Evolutionary conservation across 2,113 vertebrate genomes (phyloP), one percentile per base, ranked within the genome.

Genomic region (Cnemophilus loriae): DNA sequence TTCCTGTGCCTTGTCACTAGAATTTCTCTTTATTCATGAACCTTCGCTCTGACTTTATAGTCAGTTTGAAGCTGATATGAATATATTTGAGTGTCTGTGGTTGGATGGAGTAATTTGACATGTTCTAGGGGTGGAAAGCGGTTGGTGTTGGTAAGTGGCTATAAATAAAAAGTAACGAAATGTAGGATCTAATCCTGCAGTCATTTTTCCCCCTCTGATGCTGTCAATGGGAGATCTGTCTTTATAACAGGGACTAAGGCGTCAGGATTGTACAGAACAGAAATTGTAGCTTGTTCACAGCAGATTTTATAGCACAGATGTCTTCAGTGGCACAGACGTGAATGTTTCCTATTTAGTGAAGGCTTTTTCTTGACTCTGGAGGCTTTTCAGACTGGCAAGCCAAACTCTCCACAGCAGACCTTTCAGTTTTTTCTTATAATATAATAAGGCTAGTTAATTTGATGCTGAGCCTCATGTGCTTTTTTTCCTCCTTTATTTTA

Each of bases 301-400:
- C 76, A 94, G 84, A 87, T 95, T 91, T 95, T 79, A 18, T 50
- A 87, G 69, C 83, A 61, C 47, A 63, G 63, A 35, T 93, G 56
- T 91, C 81, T 87, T 78, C 61, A 56, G 44, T 37, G 82, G 53
- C 74, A 68, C 65, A 82, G 53, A 47, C 6, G 0, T 12, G 20
- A 65, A 74, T 27, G 59, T 50, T 77, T 76, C 71, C 16, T 89
- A 13, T 87, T 89, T 94, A 90, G n/a, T 61, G 39, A 61, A 78
- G 83, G 18, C 21, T 46, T 80, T 75, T 79, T 80, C 55, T 81
- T 76, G 49, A 65, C 26, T 49, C 23, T 49, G 46, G 57, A 88
- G 90, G 11, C n/a, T 87, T 77, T 84, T 87, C 60, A 75, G 69
- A 39, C 39, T 52, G 50, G 13, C 30, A 81, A 93, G 32, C 20